Evolutionary conservation across 1,140 invertebrate genomes (phyloP).

Genomic region (Calliphora vicina): DNA sequence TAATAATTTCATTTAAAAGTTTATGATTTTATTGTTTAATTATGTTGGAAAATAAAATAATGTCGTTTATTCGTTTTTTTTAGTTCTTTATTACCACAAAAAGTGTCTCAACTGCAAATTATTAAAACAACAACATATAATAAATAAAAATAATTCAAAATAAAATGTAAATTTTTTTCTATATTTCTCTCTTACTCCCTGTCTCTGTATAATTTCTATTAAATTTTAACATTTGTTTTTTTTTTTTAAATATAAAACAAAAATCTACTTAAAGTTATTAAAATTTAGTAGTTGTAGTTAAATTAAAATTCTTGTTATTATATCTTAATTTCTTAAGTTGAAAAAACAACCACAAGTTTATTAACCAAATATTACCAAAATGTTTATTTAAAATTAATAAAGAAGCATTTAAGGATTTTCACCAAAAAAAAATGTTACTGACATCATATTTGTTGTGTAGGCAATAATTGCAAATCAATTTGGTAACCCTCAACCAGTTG

Average conservation of each 20-base stretch:
- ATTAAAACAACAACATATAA: conserved; percentile 41
- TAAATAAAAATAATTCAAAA: conserved; percentile 42
- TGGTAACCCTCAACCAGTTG: too few relatives aligned
- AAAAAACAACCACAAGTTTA: too few relatives aligned
- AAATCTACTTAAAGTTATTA: too few relatives aligned
- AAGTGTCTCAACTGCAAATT: conserved; percentile 35
- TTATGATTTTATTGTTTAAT: conserved; percentile 6
- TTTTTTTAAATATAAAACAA: conserved; percentile 24
- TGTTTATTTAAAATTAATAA: too few relatives aligned
- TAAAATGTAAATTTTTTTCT: conserved; percentile 26
- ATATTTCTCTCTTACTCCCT: background rate
- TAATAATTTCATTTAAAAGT: conserved; percentile 22
- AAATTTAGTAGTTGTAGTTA: background rate
- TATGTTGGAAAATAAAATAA: background rate
- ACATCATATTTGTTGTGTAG: too few relatives aligned
- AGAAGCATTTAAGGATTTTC: too few relatives aligned
- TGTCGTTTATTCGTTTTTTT: background rate
- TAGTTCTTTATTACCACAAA: background rate
- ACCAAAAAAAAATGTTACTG: too few relatives aligned
- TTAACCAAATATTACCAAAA: too few relatives aligned
- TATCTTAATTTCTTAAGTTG: too few relatives aligned
- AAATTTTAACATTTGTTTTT: background rate
- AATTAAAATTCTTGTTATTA: background rate
- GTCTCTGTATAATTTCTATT: conserved; percentile 25
- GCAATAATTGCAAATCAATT: too few relatives aligned